Percentiles rank a stretch among this genome's conserved stretches.
phyloP scores from a whole-genome alignment of 2,797 vertebrate species.

The Aythya fuligula region DNA sequence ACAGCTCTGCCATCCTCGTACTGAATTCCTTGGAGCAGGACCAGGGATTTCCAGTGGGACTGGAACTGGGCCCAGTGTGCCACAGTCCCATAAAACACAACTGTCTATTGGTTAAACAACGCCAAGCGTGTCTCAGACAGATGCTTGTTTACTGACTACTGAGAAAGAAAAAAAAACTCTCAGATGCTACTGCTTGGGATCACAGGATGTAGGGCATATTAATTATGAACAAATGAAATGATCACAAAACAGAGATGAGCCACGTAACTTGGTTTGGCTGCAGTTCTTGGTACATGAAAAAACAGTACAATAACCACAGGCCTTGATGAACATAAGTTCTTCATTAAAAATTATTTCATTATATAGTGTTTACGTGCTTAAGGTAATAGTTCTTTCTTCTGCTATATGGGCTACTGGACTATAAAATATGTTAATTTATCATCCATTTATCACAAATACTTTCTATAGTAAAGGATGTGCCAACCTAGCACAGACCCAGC shows the following conservation, averaged over 20 bases:
- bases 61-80: constrained; percentile 60
- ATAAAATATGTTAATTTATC: background rate
- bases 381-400: background rate
- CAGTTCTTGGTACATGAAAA: background rate
- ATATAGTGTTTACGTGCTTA: background rate
- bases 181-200: constrained; percentile 48
- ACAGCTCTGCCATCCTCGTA: background rate
- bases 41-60: constrained; percentile 50
- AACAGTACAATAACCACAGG: background rate
- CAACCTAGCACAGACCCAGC: background rate
- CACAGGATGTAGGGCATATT: constrained; percentile 35
- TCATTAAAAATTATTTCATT: background rate
- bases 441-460: background rate
- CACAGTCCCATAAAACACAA: constrained; percentile 47
- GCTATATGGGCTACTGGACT: background rate
- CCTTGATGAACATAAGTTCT: background rate
- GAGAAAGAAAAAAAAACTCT: background rate
- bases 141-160: constrained; percentile 41
- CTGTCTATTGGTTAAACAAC: constrained; percentile 58
- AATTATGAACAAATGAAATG: constrained; percentile 36
- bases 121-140: constrained; percentile 37
- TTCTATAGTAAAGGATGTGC: background rate
- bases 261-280: constrained; percentile 36
- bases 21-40: constrained; percentile 23
- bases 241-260: constrained; percentile 44